Percentiles rank a stretch among this genome's conserved stretches.
Evolutionary conservation across 2,797 vertebrate genomes (phyloP).

Genomic region (Cottoperca gobio): DNA sequence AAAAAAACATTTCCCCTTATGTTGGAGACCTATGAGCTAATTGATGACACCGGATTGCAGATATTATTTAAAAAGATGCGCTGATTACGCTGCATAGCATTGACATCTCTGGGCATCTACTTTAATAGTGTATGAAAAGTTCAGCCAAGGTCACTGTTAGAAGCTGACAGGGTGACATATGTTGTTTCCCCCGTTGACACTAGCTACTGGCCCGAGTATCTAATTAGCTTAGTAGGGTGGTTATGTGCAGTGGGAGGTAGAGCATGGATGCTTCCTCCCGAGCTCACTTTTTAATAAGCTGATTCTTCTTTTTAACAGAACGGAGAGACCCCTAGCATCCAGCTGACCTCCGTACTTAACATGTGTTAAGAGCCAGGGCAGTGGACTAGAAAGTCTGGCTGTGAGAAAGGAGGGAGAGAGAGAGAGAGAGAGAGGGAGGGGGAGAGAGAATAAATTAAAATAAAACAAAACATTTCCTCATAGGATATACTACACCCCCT

Average conservation of each 20-base stretch:
- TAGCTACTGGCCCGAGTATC: slow-evolving; percentile 72
- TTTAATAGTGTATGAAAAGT: slow-evolving; percentile 68
- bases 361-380: slow-evolving; percentile 71
- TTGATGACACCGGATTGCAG: slow-evolving; percentile 50
- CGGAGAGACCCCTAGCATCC: slow-evolving; percentile 71
- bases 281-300: slow-evolving; percentile 84
- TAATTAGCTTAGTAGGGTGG: slow-evolving; percentile 80
- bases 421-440: neutral
- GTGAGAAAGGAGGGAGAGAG: slow-evolving; percentile 6
- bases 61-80: slow-evolving; percentile 60
- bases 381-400: slow-evolving; percentile 50
- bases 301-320: slow-evolving; percentile 80
- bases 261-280: slow-evolving; percentile 66
- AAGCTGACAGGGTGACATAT: slow-evolving; percentile 79
- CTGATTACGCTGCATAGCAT: slow-evolving; percentile 38
- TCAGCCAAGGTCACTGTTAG: slow-evolving; percentile 62
- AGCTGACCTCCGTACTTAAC: slow-evolving; percentile 79
- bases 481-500: slow-evolving; percentile 13
- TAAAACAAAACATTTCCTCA: neutral
- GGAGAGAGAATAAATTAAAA: slow-evolving; percentile 35
- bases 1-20: slow-evolving; percentile 29
- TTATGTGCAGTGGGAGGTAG: slow-evolving; percentile 69
- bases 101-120: slow-evolving; percentile 50
- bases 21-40: slow-evolving; percentile 42
- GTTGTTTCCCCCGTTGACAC: slow-evolving; percentile 77